phyloP scores from a whole-genome alignment of 2,113 vertebrate species.

The Scalopus aquaticus region DNA sequence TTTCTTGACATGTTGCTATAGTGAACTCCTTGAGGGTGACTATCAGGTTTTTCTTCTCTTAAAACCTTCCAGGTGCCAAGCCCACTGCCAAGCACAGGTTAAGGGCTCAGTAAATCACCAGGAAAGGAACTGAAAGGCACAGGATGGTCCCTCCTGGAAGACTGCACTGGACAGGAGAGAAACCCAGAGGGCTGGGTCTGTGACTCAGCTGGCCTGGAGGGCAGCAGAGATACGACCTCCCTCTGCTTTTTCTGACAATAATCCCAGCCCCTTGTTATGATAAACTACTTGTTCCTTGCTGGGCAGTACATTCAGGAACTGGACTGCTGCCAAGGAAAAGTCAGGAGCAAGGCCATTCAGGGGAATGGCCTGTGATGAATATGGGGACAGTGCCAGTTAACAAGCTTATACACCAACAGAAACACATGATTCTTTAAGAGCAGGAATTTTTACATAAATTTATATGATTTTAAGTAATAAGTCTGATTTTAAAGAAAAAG shows the following conservation, averaged over 20 bases:
- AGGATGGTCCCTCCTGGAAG: background rate
- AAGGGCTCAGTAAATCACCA: background rate
- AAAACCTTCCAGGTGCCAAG: background rate
- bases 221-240: constrained; percentile 19
- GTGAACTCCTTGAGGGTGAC: background rate
- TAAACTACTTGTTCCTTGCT: constrained; percentile 74
- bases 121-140: background rate
- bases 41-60: background rate
- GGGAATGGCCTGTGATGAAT: constrained; percentile 72
- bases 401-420: constrained; percentile 15
- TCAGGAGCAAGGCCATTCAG: constrained; percentile 64
- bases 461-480: constrained; percentile 14
- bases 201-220: background rate
- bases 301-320: constrained; percentile 73
- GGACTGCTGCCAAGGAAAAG: constrained; percentile 68
- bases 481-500: background rate
- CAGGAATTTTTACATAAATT: constrained; percentile 11
- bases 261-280: constrained; percentile 68
- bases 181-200: background rate
- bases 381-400: constrained; percentile 56
- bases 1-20: background rate
- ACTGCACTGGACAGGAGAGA: background rate
- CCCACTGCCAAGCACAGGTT: background rate
- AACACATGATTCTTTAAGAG: constrained; percentile 50
- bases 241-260: constrained; percentile 60